Percentiles rank a stretch among this genome's conserved stretches.
phyloP scores from a whole-genome alignment of 1,140 invertebrate species.

The Trichomalopsis sarcophagae region DNA sequence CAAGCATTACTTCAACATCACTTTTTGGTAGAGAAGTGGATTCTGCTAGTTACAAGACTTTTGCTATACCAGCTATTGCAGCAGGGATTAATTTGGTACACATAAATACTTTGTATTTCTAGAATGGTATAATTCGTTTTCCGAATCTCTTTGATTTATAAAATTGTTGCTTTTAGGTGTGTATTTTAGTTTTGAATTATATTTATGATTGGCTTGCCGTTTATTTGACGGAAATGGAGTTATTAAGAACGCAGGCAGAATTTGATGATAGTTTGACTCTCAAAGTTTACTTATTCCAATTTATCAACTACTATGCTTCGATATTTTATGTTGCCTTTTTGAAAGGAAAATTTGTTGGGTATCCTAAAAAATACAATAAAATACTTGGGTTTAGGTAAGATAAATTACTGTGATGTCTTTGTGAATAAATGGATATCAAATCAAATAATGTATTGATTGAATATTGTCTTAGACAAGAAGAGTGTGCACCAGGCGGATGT shows the following conservation, averaged over 20 bases:
- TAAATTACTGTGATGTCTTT: conserved; percentile 16
- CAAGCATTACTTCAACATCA: conserved; percentile 86
- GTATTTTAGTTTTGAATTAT: conserved; percentile 92
- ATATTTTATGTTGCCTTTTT: conserved; percentile 99
- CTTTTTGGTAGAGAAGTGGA: conserved; percentile 80
- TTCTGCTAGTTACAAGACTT: conserved; percentile 83
- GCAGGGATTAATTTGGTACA: conserved; percentile 89
- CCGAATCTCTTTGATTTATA: background rate
- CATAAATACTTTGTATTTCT: conserved; percentile 61
- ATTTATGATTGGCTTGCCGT: conserved; percentile 92
- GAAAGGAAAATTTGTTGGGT: conserved; percentile 94
- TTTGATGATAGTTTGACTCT: conserved; percentile 97
- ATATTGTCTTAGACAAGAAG: conserved; percentile 81
- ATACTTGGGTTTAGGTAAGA: conserved; percentile 79
- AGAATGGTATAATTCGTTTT: conserved; percentile 7
- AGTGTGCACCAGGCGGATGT: conserved; percentile 92
- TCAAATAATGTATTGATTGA: background rate
- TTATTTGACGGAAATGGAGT: conserved; percentile 94
- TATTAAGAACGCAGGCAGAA: conserved; percentile 96
- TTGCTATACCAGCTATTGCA: conserved; percentile 89
- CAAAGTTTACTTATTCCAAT: conserved; percentile 98
- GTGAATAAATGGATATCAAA: conserved; percentile 4
- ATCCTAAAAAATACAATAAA: conserved; percentile 86
- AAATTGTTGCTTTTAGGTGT: conserved; percentile 67
- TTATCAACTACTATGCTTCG: conserved; percentile 98